A percentile compares a stretch with the other conserved stretches of the same genome.
Evolutionary conservation across 2,113 vertebrate species (phyloP).

Genomic region (Lepus europaeus): DNA sequence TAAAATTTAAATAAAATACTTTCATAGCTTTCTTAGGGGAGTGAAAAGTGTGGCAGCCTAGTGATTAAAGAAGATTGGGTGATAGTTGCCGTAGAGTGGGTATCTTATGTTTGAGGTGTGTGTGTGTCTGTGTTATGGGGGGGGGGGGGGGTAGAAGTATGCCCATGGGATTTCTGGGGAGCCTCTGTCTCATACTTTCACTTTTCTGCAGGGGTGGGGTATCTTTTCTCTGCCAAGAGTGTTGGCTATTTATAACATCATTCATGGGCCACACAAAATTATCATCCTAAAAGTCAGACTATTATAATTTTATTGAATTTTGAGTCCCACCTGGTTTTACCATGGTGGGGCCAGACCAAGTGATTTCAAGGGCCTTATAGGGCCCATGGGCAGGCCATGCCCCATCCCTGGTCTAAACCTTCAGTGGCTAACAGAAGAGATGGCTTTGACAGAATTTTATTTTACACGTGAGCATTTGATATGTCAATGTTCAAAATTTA

Average conservation of each 20-base stretch:
- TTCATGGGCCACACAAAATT: too few relatives aligned
- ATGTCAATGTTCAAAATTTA: neutral
- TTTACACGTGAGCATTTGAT: neutral
- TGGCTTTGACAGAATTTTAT: neutral
- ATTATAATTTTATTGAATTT: too few relatives aligned
- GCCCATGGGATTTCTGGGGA: neutral
- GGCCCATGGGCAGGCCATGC: too few relatives aligned
- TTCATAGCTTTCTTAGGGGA: constrained; percentile 17
- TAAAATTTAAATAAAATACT: neutral
- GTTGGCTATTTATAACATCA: too few relatives aligned
- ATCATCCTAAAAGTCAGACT: too few relatives aligned
- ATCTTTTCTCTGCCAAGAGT: too few relatives aligned
- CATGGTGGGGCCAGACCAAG: too few relatives aligned
- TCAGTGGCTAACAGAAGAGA: neutral
- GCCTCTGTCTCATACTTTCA: neutral
- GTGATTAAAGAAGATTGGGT: neutral
- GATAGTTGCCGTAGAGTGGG: neutral
- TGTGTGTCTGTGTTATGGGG: too few relatives aligned
- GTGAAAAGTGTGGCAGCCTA: neutral
- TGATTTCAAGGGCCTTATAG: too few relatives aligned
- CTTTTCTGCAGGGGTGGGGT: neutral
- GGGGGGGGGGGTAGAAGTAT: too few relatives aligned
- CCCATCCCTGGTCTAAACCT: neutral
- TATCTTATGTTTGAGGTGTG: neutral
- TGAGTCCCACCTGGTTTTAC: too few relatives aligned